Evolutionary conservation across 2,113 vertebrate species (phyloP), one percentile per base, ranked within the genome.

Genomic region (Scophthalmus maximus): DNA sequence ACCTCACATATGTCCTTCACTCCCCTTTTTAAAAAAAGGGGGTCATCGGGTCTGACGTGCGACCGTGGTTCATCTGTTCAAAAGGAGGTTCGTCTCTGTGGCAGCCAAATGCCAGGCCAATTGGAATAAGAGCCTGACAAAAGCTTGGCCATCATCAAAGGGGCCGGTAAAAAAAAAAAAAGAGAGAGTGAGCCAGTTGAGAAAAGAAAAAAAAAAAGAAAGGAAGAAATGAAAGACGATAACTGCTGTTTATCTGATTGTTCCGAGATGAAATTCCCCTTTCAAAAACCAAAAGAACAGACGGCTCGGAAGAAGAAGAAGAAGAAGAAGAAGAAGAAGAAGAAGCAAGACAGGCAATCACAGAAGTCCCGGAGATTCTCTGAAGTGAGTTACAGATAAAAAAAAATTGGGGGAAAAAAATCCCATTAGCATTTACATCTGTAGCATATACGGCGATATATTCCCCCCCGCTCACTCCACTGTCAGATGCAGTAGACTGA

Each of bases 221-320:
- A 60, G 56, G 50, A 42, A 40, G 25, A 30, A 72, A 64, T 11
- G 12, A 68, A 61, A 70, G 34, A 53, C 26, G 66, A 79, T 75
- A 66, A 75, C 25, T 53, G 74, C 62, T 50, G 67, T 68, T 85
- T 72, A 80, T 76, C 81, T 64, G 76, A 85, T 81, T 27, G 76
- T 63, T 82, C 59, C 44, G 29, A 66, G 42, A 85, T 72, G 56
- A 84, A 76, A 78, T 69, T 61, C 46, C 50, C 30, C 67, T 67
- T 70, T 78, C 63, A 79, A 44, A 80, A 69, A 78, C 27, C 42
- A 71, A 84, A 40, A 47, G 30, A 49, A 66, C 42, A 70, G 67
- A 74, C 57, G 49, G 52, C 60, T 61, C 62, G 34, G 46, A 22
- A 27, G 36, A 6, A 52, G 64, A 42, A 42, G 44, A n/a, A 40